Percentiles rank a stretch among this genome's conserved stretches.
Conservation (phyloP, 2,113 vertebrate species). For the Peromyscus polionotus region DNA sequence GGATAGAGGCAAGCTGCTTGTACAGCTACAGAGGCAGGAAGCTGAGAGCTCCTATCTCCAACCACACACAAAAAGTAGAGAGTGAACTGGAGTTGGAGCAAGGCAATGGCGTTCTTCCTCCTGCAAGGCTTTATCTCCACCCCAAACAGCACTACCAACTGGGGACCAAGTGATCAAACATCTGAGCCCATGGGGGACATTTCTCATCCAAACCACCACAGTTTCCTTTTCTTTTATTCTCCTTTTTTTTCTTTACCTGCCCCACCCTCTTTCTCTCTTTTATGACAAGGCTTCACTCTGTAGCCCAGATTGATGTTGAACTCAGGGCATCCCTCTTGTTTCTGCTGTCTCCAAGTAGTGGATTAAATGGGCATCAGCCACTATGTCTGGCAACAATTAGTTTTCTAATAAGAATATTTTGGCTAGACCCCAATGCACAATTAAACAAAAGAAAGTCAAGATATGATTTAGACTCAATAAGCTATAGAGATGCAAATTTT, state of each 20-base stretch:
- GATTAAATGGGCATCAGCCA: not conserved
- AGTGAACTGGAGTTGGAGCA: not conserved
- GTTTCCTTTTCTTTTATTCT: not conserved
- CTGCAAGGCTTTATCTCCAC: too few species aligned
- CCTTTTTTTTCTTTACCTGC: too few species aligned
- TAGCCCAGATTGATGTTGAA: not conserved
- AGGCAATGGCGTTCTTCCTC: not conserved
- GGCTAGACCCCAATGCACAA: not conserved
- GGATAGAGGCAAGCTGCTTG: not conserved
- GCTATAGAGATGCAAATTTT: not conserved
- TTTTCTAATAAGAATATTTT: conserved; percentile 7
- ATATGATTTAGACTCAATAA: not conserved
- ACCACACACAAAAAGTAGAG: not conserved
- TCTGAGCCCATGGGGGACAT: not conserved
- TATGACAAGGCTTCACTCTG: not conserved
- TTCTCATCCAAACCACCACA: not conserved
- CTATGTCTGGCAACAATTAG: too few species aligned
- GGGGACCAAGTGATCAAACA: not conserved
- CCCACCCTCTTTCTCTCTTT: not conserved
- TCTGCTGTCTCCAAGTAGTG: not conserved
- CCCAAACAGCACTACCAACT: not conserved
- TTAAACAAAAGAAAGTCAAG: conserved; percentile 18
- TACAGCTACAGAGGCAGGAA: not conserved
- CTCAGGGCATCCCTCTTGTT: not conserved
- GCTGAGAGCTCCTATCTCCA: not conserved